A percentile compares a stretch with the other conserved stretches of the same genome.
Evolutionary conservation across 1,140 invertebrate genomes (phyloP).

Genomic region (Brachionus asplanchnoidis): DNA sequence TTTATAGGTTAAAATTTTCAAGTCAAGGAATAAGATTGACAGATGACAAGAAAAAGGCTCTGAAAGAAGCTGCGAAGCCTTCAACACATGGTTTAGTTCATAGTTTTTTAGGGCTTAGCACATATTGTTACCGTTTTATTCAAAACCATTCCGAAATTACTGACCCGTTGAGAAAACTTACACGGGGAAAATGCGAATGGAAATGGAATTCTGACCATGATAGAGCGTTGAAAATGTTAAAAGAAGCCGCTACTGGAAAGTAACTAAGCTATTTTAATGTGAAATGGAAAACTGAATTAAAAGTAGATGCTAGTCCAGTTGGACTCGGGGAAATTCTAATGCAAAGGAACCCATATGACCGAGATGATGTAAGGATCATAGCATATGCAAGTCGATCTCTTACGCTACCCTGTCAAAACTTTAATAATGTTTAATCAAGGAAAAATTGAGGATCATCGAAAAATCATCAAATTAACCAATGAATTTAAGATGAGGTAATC

Average conservation of each 20-base stretch:
- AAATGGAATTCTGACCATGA: conserved; percentile 44
- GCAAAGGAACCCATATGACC: conserved; percentile 45
- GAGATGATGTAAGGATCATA: conserved; percentile 39
- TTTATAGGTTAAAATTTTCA: conserved; percentile 50
- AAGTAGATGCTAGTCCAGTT: conserved; percentile 46
- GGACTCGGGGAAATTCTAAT: conserved; percentile 58
- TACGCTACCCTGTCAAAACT: too few relatives aligned
- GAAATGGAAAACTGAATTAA: not conserved
- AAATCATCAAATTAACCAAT: too few relatives aligned
- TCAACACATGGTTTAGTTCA: conserved; percentile 9
- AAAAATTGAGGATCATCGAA: too few relatives aligned
- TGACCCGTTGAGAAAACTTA: conserved; percentile 46
- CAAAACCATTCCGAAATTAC: not conserved
- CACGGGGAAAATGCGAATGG: conserved; percentile 44
- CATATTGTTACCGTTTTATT: not conserved
- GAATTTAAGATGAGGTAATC: too few relatives aligned
- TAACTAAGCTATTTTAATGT: not conserved
- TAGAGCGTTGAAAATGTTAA: conserved; percentile 23
- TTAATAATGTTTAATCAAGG: too few relatives aligned
- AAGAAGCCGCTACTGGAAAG: not conserved
- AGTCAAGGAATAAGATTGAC: conserved; percentile 42
- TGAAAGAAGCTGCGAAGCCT: conserved; percentile 41
- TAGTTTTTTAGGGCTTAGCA: conserved; percentile 12
- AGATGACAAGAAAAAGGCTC: conserved; percentile 37
- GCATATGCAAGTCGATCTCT: conserved; percentile 48